Percentiles rank a stretch among this genome's conserved stretches.
Evolutionary conservation across 30 jellyfish, hydroid and myxozoan genomes (phyloP).

Genomic region (Euphysa ruthae): DNA sequence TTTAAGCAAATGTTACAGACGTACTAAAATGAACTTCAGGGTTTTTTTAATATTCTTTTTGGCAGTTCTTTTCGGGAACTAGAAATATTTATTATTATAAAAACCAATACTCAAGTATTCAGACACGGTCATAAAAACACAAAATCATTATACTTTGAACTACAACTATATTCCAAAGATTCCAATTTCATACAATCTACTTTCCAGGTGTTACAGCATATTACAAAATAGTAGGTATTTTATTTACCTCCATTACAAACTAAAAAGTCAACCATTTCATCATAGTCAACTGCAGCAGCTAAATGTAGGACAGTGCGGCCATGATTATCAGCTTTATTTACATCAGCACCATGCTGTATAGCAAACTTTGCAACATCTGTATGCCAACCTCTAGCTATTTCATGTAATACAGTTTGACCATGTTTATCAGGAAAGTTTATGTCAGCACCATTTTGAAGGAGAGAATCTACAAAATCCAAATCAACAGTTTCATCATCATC

Average conservation of each 20-base stretch:
- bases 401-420: slow-evolving; percentile 96
- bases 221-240: background rate
- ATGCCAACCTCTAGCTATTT: slow-evolving; percentile 97
- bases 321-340: slow-evolving; percentile 69
- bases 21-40: too few species aligned
- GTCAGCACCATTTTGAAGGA: slow-evolving; percentile 93
- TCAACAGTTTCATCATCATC: slow-evolving; percentile 93
- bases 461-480: slow-evolving; percentile 83
- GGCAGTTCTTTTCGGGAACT: too few species aligned
- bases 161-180: too few species aligned
- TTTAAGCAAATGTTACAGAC: too few species aligned
- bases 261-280: slow-evolving; percentile 88
- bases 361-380: slow-evolving; percentile 97
- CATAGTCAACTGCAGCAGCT: slow-evolving; percentile 99
- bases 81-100: too few species aligned
- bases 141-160: too few species aligned
- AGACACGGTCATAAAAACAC: too few species aligned
- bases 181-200: too few species aligned
- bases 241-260: slow-evolving; percentile 82
- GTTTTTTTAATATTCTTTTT: too few species aligned
- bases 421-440: slow-evolving; percentile 75
- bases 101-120: too few species aligned
- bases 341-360: slow-evolving; percentile 87
- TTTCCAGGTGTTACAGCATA: too few species aligned
- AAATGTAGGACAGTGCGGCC: slow-evolving; percentile 92